phyloP scores from a whole-genome alignment of 2,113 vertebrate genomes.

The Dolichotis patagonum region DNA sequence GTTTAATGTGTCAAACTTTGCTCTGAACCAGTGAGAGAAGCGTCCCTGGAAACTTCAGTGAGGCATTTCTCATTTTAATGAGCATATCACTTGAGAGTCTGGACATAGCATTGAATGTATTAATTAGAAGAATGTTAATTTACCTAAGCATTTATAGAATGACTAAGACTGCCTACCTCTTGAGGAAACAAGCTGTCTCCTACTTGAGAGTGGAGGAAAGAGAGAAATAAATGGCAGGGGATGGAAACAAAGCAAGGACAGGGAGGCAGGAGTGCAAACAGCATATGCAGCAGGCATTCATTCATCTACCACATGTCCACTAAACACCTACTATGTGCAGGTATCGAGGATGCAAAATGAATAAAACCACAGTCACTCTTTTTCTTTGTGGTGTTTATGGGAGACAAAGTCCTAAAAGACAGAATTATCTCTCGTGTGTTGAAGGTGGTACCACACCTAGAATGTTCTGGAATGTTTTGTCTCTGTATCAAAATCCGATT shows the following conservation, averaged over 20 bases:
- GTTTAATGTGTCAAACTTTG: background rate
- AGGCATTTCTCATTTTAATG: slow-evolving; percentile 21
- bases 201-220: background rate
- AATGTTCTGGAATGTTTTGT: background rate
- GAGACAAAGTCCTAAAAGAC: background rate
- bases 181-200: background rate
- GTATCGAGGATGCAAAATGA: background rate
- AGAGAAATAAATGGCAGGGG: background rate
- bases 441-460: background rate
- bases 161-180: background rate
- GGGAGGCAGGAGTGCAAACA: background rate
- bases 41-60: background rate
- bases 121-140: slow-evolving; percentile 18
- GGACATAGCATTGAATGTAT: background rate
- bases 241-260: background rate
- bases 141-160: background rate
- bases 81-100: slow-evolving; percentile 13
- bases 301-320: background rate
- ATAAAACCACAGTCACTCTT: background rate
- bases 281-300: background rate
- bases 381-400: background rate
- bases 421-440: background rate
- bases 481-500: background rate
- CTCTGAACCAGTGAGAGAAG: background rate
- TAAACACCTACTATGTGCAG: background rate